A percentile compares a stretch with the other conserved stretches of the same genome.
Conservation (phyloP, 2,888 invertebrate species). For the Anorthoa munda region DNA sequence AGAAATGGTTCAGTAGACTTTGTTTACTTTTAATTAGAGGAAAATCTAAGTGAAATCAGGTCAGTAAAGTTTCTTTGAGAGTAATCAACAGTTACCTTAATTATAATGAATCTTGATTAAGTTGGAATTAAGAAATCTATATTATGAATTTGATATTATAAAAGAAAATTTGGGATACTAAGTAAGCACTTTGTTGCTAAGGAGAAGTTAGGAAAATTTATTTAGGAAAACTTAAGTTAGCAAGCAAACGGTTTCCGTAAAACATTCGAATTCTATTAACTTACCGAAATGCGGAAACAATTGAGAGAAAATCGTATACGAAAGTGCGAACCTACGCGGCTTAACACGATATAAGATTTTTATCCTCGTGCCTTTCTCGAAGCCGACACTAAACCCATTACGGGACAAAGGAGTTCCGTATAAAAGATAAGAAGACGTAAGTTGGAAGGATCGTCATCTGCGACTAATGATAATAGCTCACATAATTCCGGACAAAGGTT, state of each 20-base stretch:
- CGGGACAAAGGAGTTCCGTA: slow-evolving; percentile 72
- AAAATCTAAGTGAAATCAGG: slow-evolving; percentile 29
- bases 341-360: slow-evolving; percentile 56
- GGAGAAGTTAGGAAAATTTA: not conserved
- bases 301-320: slow-evolving; percentile 43
- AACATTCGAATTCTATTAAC: slow-evolving; percentile 44
- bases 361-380: slow-evolving; percentile 59
- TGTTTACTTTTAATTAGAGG: slow-evolving; percentile 54
- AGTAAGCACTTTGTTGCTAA: not conserved
- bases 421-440: slow-evolving; percentile 75
- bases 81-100: slow-evolving; percentile 22
- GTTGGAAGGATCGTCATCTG: slow-evolving; percentile 76
- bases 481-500: slow-evolving; percentile 72
- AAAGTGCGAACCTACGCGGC: slow-evolving; percentile 46
- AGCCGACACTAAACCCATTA: slow-evolving; percentile 72
- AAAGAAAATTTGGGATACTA: not conserved
- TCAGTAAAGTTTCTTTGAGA: slow-evolving; percentile 21
- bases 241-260: not conserved
- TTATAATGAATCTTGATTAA: slow-evolving; percentile 27
- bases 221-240: not conserved
- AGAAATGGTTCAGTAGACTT: slow-evolving; percentile 48
- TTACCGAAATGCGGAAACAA: slow-evolving; percentile 47
- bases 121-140: slow-evolving; percentile 11
- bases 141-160: slow-evolving; percentile 15
- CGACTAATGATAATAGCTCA: slow-evolving; percentile 80